Base-by-base conservation (phyloP, 1,140 invertebrate genomes). In the Ceratina calcarata region DNA sequence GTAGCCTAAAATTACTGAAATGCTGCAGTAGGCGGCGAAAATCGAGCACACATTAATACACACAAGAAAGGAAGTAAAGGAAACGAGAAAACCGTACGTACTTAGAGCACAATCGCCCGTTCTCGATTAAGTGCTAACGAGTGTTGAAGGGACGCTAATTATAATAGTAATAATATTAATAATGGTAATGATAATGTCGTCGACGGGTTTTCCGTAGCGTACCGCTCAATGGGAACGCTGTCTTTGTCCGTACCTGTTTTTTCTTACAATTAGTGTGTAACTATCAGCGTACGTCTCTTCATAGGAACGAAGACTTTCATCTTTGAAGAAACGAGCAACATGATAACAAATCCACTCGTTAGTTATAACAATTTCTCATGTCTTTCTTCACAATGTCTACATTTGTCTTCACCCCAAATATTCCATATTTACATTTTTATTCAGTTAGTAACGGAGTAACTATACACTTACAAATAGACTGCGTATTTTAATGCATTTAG, bases 221-320 rank as follows among this genome's bases (percentile, higher is more conserved):
- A 73, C 57, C n/a, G 4, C 15, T 10, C 13, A 22, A 55, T 68
- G 18, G 58, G 37, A 71, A 55, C 69, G 68, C 55, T 67, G 69
- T 80, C 73, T 80, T 69, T 76, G 60, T 75, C 65, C 78, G 78
- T 83, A 80, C 72, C 67, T 80, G 71, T 76, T 61, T 80, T 80
- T 83, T 83, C 70, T 74, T 80, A 76, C 78, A 66, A 75, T 61
- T 83, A 75, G 68, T 67, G 55, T 60, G 7, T 72, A 78, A 66
- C 37, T 64, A 65, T 18, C 55, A 58, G 45, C 62, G 62, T 72
- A 60, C 24, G 53, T 79, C 72, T 79, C 20, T 55, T 57, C 61
- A 72, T 55, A 68, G 32, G 16, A 45, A 45, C 58, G 68, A 79
- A 60, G 66, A 67, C 27, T 67, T 70, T 67, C 62, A 68, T 45